Evolutionary conservation across 2,888 invertebrate species (phyloP), one percentile per base, ranked within the genome.

Genomic region (Nomada flava): DNA sequence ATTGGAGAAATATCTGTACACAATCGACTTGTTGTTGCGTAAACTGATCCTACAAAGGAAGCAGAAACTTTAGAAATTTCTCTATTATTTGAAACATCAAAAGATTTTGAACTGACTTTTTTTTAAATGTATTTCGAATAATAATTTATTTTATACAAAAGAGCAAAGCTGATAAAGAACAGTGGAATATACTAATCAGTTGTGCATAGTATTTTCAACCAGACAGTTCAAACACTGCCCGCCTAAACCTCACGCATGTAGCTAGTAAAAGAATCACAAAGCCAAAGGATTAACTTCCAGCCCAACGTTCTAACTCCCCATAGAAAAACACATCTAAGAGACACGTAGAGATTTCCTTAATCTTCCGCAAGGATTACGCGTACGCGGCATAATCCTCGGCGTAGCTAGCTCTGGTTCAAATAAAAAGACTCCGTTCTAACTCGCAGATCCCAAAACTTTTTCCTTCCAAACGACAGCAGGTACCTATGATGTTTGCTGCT

Each of bases 321-420:
- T 23, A 15, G 44, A 63, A 63, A 63, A 63, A 63, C 63, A 18
- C 5, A 23, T 63, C 23, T 47, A 63, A 44, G 63, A 23, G 63
- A 23, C 63, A 18, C 13, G 5, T 9, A 23, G 44, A 63, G 44
- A 63, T 63, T 63, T 63, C 23, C 63, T 63, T 63, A 47, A 63
- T 63, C 63, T 63, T 63, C 63, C 20, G 7, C 44, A 15, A 4
- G 23, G 63, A 63, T 63, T 44, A 63, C 44, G 44, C 23, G 44
- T 47, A 15, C 44, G 44, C 63, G 44, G 13, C 15, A 20, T 13
- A 15, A 44, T 63, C 44, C 63, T 23, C 63, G 52, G 20, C 15
- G 15, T 7, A 4, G 29, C 29, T n/a, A 7, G 44, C 11, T 44
- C 9, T 2, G 18, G 3, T 4, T 4, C 20, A n/a, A 47, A 67